A percentile compares a stretch with the other conserved stretches of the same genome.
Evolutionary conservation across 2,113 vertebrate genomes (phyloP).

Genomic region (Sitta europaea): DNA sequence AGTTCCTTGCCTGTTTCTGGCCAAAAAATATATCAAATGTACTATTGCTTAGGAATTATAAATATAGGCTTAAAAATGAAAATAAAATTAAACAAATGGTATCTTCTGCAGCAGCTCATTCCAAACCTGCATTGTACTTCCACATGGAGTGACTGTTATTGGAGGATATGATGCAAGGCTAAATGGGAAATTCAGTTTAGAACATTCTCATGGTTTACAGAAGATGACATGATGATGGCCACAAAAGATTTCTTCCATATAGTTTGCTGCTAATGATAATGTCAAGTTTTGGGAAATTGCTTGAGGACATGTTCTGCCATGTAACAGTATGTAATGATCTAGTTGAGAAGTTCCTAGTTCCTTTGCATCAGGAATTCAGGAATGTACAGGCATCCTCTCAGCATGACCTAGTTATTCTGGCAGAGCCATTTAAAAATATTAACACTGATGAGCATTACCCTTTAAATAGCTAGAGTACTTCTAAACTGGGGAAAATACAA

Average conservation of each 20-base stretch:
- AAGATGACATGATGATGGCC: constrained; percentile 1
- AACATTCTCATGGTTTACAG: background rate
- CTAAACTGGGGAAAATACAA: background rate
- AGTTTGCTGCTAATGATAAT: constrained; percentile 43
- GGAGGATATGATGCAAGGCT: background rate
- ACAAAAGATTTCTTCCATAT: constrained; percentile 47
- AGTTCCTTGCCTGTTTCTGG: constrained; percentile 31
- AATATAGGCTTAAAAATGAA: background rate
- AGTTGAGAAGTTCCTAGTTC: constrained; percentile 11
- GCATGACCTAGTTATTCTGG: background rate
- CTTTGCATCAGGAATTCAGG: background rate
- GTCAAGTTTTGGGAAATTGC: constrained; percentile 7
- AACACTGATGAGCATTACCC: background rate
- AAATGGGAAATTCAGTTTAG: background rate
- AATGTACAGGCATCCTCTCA: background rate
- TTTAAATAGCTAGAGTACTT: constrained; percentile 2
- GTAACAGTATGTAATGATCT: constrained; percentile 18
- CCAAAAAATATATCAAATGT: background rate
- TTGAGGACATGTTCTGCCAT: background rate
- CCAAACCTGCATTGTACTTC: background rate
- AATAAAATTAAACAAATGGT: background rate
- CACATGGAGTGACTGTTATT: background rate
- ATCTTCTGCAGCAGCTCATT: background rate
- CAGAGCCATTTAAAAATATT: background rate
- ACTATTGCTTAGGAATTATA: constrained; percentile 10